A percentile compares a stretch with the other conserved stretches of the same genome.
These are phyloP conservation scores for Glossophaga mutica DNA, from an alignment of 2,797 vertebrate genomes.

Conservation along the genomic window DNA sequence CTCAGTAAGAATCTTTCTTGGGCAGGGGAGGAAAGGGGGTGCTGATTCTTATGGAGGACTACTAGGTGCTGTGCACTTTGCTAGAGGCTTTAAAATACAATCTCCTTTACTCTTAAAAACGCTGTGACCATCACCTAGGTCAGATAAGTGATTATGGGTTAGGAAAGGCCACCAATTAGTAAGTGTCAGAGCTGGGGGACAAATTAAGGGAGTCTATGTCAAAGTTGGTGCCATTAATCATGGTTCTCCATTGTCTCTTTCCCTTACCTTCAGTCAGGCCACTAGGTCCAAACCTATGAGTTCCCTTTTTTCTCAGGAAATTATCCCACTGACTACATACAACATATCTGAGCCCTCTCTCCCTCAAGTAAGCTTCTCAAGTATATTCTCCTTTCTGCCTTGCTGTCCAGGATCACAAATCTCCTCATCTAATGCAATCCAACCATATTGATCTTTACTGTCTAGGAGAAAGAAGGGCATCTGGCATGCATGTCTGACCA, in stretches of 20 bases:
- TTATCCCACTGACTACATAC: background rate
- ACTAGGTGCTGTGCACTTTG: background rate
- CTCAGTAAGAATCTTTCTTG: background rate
- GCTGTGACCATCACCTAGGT: background rate
- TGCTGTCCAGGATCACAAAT: background rate
- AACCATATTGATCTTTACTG: constrained; percentile 12
- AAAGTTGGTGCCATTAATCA: background rate
- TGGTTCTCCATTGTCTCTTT: background rate
- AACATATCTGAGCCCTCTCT: background rate
- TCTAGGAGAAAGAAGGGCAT: background rate
- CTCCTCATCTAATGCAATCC: background rate
- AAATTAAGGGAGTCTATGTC: background rate
- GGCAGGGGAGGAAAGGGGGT: background rate
- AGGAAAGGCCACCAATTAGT: background rate
- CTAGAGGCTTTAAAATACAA: constrained; percentile 6
- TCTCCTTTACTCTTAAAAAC: background rate
- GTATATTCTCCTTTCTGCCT: background rate
- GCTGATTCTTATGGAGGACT: background rate
- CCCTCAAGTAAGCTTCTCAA: background rate
- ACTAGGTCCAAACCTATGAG: background rate
- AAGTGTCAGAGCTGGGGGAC: background rate
- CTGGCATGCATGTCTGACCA: constrained; percentile 1
- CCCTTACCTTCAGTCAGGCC: background rate
- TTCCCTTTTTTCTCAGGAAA: constrained; percentile 17
- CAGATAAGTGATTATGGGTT: background rate